phyloP scores from a whole-genome alignment of 2,888 invertebrate genomes.

The Drosophila conformis region DNA sequence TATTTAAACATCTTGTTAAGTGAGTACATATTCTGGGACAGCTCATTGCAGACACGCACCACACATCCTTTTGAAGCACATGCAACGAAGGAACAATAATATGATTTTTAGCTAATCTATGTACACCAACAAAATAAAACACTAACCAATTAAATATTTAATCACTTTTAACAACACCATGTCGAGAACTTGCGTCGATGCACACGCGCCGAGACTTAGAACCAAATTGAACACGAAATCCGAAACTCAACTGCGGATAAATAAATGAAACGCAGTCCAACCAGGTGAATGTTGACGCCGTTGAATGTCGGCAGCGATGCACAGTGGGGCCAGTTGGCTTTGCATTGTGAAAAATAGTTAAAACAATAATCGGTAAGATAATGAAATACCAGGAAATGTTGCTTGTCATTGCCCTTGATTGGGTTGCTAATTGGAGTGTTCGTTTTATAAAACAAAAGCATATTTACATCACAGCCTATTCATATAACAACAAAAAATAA shows the following conservation, averaged over 20 bases:
- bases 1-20: constrained; percentile 76
- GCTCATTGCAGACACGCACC: constrained; percentile 69
- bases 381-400: neutral
- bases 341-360: neutral
- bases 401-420: constrained; percentile 9
- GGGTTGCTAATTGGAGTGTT: neutral
- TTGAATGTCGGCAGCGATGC: constrained; percentile 29
- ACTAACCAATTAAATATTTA: constrained; percentile 83
- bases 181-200: constrained; percentile 62
- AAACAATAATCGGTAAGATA: neutral
- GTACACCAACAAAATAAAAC: constrained; percentile 14
- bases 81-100: constrained; percentile 20
- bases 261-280: constrained; percentile 51
- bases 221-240: constrained; percentile 79
- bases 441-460: neutral
- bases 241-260: constrained; percentile 65
- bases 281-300: constrained; percentile 41
- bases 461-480: neutral
- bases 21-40: constrained; percentile 74
- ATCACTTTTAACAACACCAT: constrained; percentile 82
- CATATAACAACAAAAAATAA: neutral
- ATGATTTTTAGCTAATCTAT: constrained; percentile 6
- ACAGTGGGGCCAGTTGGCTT: constrained; percentile 45
- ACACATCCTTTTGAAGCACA: constrained; percentile 71
- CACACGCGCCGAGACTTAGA: constrained; percentile 77